Evolutionary conservation across 2,888 invertebrate genomes (phyloP), one percentile per base, ranked within the genome.

Genomic region (Rhagonycha lutea): DNA sequence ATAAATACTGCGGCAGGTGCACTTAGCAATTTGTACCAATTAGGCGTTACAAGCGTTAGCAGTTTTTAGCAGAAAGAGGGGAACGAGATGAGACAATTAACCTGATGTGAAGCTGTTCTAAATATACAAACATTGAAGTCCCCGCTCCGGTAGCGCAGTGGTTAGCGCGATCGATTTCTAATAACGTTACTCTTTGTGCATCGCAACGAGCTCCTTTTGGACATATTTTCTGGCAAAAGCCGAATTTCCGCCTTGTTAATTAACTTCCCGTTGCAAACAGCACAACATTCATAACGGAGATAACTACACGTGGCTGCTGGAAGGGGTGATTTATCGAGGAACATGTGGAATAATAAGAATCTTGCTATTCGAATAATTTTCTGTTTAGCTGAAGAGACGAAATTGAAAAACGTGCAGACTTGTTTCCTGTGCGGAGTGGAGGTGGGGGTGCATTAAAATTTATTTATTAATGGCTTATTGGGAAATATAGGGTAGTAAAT

Each of bases 401-500:
- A 32, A 47, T 47, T 47, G 47, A n/a, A 47, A 47, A 47, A 47
- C 47, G 47, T 47, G n/a, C 47, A 47, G 47, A 47, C 47, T 47
- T n/a, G 47, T 2, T 47, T 47, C 47, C 47, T 5, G 32, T 5
- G n/a, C n/a, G 11, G 11, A 29, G 1, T 2, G 8, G n/a, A n/a
- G 47, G 47, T 47, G 47, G 47, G 47, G 47, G 47, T n/a, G 63
- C 18, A 65, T 65, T 65, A 65, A 65, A 65, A 26, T 65, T 65
- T 65, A 65, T 65, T 24, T 65, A 65, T 65, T 65, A 65, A 65
- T 65, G 63, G 63, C 63, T 65, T 65, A 65, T 65, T 65, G 26
- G 26, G 63, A 65, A n/a, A 65, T 65, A 65, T 65, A 4, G 63
- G 63, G 63, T 65, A n/a, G 63, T 65, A 65, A 14, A 65, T 65